Evolutionary conservation across 1,140 invertebrate species (phyloP), one percentile per base, ranked within the genome.

Genomic region (Drosophila arizonae): DNA sequence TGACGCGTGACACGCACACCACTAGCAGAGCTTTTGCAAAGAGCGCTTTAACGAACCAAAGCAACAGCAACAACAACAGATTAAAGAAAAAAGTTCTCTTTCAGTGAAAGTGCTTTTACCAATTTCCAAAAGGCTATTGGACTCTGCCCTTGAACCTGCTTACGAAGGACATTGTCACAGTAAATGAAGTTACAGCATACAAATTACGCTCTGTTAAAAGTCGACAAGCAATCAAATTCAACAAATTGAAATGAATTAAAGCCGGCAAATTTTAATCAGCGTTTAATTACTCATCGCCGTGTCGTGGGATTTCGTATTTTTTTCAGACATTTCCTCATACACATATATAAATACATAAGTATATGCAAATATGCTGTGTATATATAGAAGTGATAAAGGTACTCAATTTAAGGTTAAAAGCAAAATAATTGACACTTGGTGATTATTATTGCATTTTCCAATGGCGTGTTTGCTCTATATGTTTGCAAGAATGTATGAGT

Each of bases 121-220:
- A 9, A 39, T 15, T 11, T 76, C 21, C 54, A 33, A 79, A 57
- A 36, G 48, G 39, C 60, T n/a, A 33, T 58, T 57, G 36, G 58
- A 33, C 56, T 77, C 82, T 88, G 85, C 74, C 84, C 84, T 88
- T 88, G 85, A 88, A 88, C 84, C 71, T 72, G 67, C 46, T 33
- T 13, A 10, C 26, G 66, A 88, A 88, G 84, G 84, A 77, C 84
- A 71, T 77, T 73, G 41, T 26, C 30, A 64, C 50, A 64, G 57
- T 70, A 45, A 73, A 39, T 11, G 17, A 52, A 79, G 17, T 41
- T 46, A 17, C 17, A 54, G 26, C 0, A 17, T 5, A 3, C 6
- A 21, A 36, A 36, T 1, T 9, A 2, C 9, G n/a, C 30, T 0
- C 8, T 17, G 1, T 54, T 17, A 4, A 21, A 30, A 15, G 21